phyloP scores from a whole-genome alignment of 2,797 vertebrate genomes.

The Sphenopsis melanotis region DNA sequence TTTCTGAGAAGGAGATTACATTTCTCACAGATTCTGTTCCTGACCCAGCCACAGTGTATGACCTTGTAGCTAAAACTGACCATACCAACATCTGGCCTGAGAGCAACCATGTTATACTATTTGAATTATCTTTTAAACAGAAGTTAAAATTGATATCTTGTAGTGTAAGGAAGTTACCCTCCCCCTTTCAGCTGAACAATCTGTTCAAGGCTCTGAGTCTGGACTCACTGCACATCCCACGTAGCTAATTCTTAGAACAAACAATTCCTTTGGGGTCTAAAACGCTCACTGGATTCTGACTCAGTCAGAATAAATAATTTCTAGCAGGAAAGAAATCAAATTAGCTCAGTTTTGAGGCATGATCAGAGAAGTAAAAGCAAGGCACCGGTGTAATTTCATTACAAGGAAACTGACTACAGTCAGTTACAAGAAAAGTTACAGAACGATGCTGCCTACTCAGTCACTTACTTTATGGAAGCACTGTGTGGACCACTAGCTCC shows the following conservation, averaged over 20 bases:
- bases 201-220: neutral
- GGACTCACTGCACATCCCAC: neutral
- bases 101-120: neutral
- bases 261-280: neutral
- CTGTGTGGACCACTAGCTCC: fast-evolving
- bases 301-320: neutral
- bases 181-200: neutral
- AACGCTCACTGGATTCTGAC: neutral
- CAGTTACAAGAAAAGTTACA: neutral
- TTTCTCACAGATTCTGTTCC: neutral
- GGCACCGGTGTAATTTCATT: neutral
- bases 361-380: neutral
- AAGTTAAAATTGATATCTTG: neutral
- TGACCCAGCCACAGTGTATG: neutral
- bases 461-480: neutral
- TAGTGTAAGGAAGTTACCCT: neutral
- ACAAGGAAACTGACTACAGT: neutral
- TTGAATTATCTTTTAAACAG: neutral
- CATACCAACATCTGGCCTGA: neutral
- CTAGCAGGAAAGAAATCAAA: neutral
- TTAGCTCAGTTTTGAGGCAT: neutral
- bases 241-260: neutral
- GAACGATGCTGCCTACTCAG: neutral
- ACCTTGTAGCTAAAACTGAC: neutral
- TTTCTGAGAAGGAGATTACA: neutral